These are phyloP conservation scores for Atta cephalotes DNA, from an alignment of 1,140 invertebrate genomes.

Conservation along the genomic window DNA sequence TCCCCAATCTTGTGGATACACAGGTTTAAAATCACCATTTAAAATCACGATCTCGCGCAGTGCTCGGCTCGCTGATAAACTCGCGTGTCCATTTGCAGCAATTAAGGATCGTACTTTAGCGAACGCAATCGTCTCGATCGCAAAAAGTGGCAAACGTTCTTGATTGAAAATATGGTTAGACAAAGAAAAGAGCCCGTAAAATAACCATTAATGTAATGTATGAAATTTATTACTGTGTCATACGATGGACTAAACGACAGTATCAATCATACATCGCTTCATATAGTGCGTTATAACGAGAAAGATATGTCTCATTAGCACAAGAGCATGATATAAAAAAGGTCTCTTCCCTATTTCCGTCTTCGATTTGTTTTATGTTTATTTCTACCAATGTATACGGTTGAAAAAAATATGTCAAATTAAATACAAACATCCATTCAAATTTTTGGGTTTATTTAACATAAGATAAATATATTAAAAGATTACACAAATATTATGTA, in stretches of 20 bases:
- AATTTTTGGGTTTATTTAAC: too few relatives aligned
- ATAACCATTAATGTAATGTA: slow-evolving; percentile 4
- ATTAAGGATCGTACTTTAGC: slow-evolving; percentile 62
- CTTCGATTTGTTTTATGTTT: too few relatives aligned
- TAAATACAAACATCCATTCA: too few relatives aligned
- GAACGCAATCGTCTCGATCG: slow-evolving; percentile 53
- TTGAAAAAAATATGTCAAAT: too few relatives aligned
- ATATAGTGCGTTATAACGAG: slow-evolving; percentile 6
- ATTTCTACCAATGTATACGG: too few relatives aligned
- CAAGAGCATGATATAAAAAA: neutral
- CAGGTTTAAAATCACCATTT: neutral
- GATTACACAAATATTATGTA: too few relatives aligned
- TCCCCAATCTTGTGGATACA: slow-evolving; percentile 5
- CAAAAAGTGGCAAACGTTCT: slow-evolving; percentile 48
- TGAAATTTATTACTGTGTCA: slow-evolving; percentile 50
- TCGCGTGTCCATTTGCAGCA: slow-evolving; percentile 36
- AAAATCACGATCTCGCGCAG: neutral
- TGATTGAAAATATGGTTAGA: slow-evolving; percentile 33
- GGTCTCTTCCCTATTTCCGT: too few relatives aligned
- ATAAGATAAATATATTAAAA: too few relatives aligned
- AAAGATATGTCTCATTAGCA: slow-evolving; percentile 13
- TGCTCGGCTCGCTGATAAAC: slow-evolving; percentile 23
- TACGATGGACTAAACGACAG: neutral
- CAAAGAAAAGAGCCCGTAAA: neutral
- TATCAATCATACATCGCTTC: slow-evolving; percentile 19